A percentile compares a stretch with the other conserved stretches of the same genome.
These are phyloP conservation scores for Rhea pennata DNA, from an alignment of 2,113 vertebrate species.

Conservation along the genomic window DNA sequence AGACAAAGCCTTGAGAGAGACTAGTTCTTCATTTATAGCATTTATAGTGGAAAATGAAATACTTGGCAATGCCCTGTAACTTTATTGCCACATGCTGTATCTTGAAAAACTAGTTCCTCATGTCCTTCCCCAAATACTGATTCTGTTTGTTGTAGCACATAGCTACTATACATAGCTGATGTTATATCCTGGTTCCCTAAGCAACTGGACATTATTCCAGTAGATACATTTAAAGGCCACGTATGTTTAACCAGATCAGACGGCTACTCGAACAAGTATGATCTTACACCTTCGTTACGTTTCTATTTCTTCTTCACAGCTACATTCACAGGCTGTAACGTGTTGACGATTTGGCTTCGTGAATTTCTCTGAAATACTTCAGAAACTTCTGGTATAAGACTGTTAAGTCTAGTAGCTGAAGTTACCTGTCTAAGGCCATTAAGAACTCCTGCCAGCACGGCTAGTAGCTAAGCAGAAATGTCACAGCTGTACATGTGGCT, in stretches of 20 bases:
- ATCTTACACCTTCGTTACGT: not conserved
- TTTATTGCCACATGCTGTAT: not conserved
- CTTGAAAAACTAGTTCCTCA: not conserved
- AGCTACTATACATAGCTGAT: not conserved
- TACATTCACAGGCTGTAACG: not conserved
- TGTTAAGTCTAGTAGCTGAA: not conserved
- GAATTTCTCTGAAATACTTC: not conserved
- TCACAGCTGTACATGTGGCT: not conserved
- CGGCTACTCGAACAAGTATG: not conserved
- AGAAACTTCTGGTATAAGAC: not conserved
- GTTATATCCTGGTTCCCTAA: not conserved
- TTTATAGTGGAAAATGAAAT: not conserved
- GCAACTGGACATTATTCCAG: not conserved
- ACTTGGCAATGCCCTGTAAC: not conserved
- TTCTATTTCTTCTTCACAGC: not conserved
- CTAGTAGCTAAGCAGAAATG: no score
- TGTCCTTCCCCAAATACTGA: not conserved
- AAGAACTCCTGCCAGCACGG: not conserved
- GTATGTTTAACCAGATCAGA: not conserved
- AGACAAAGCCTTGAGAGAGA: not conserved
- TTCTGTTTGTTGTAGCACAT: not conserved
- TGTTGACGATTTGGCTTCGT: not conserved
- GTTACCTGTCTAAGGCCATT: not conserved
- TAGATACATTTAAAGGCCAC: not conserved
- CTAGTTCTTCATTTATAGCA: not conserved